These are phyloP conservation scores for Coranthus polyacanthus DNA, from an alignment of 2,797 vertebrate species.

Conservation along the genomic window DNA sequence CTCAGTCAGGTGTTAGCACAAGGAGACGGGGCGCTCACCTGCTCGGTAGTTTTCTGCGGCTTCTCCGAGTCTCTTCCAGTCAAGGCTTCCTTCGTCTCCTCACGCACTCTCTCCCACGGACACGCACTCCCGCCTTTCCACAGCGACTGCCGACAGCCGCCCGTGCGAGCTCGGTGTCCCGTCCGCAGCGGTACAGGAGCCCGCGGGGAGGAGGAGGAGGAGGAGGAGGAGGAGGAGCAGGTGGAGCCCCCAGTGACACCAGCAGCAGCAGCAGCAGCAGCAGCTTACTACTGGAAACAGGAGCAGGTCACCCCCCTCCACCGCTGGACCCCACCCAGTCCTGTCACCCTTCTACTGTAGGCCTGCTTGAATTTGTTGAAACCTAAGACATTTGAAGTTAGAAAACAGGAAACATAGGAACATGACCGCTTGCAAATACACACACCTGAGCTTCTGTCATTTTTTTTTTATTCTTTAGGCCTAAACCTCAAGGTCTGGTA, in stretches of 20 bases:
- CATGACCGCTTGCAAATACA: too few species aligned
- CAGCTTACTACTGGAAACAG: not conserved
- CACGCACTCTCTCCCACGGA: not conserved
- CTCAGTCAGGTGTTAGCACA: slow-evolving; percentile 10
- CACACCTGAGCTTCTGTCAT: too few species aligned
- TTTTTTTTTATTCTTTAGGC: too few species aligned
- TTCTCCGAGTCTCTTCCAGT: not conserved
- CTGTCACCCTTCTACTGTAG: too few species aligned
- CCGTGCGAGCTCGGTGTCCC: slow-evolving; percentile 22
- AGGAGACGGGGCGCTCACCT: slow-evolving; percentile 55
- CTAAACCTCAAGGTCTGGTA: too few species aligned
- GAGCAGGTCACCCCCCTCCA: slow-evolving; percentile 24
- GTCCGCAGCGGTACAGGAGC: slow-evolving; percentile 4
- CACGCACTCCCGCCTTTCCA: slow-evolving; percentile 7
- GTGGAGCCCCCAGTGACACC: slow-evolving; percentile 15
- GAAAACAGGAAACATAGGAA: too few species aligned
- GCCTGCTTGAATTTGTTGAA: too few species aligned
- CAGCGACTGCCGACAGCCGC: slow-evolving; percentile 16
- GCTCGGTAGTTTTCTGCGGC: slow-evolving; percentile 19
- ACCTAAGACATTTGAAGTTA: too few species aligned
- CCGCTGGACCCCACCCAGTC: slow-evolving; percentile 42
- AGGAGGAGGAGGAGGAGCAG: slow-evolving; percentile 24
- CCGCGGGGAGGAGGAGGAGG: slow-evolving; percentile 26
- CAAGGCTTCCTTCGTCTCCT: not conserved
- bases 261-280: too few species aligned